These are phyloP conservation scores for Danionella cerebrum DNA, from an alignment of 2,113 vertebrate species.

Conservation along the genomic window DNA sequence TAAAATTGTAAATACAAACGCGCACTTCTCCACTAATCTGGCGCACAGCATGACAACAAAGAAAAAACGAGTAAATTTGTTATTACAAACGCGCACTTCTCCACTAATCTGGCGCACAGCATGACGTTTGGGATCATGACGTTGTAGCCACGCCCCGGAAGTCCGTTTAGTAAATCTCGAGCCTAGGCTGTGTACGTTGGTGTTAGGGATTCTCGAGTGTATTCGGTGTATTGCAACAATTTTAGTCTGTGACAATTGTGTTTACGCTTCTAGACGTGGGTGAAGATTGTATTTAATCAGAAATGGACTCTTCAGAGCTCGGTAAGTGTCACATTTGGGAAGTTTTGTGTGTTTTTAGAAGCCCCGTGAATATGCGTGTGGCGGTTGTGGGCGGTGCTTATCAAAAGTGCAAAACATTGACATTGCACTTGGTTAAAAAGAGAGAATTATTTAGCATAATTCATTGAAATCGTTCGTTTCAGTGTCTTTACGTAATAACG, in stretches of 20 bases:
- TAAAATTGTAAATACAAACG: too few relatives aligned
- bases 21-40: too few relatives aligned
- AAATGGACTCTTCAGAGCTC: slow-evolving; percentile 34
- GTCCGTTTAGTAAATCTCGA: neutral
- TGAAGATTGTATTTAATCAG: neutral
- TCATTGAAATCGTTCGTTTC: neutral
- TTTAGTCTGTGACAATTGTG: neutral
- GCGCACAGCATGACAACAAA: too few relatives aligned
- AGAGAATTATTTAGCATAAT: neutral
- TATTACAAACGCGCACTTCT: too few relatives aligned
- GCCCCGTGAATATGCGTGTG: neutral
- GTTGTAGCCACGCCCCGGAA: slow-evolving; percentile 32
- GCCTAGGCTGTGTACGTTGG: neutral
- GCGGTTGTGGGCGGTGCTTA: neutral
- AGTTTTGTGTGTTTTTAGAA: neutral
- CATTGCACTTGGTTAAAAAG: neutral
- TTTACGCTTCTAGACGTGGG: neutral
- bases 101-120: too few relatives aligned
- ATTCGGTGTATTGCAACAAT: neutral
- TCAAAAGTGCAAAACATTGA: neutral
- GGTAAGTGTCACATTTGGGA: slow-evolving; percentile 2
- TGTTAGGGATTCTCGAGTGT: neutral
- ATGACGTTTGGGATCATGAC: neutral
- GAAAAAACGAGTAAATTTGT: too few relatives aligned
- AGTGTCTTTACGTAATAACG: neutral